Conservation (phyloP, 2,888 invertebrate genomes). For the Silvanus unidentatus region DNA sequence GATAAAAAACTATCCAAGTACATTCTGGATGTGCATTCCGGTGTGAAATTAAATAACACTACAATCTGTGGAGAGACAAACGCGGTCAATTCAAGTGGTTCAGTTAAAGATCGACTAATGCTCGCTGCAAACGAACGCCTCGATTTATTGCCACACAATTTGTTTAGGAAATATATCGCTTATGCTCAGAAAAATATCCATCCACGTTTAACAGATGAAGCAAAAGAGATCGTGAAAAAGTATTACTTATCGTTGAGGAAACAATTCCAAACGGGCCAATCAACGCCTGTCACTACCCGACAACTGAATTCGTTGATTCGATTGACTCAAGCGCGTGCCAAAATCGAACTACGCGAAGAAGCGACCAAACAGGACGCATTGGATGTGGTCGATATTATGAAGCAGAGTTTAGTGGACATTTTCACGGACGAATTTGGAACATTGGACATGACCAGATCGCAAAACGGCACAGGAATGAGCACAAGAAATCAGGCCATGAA, state of each 20-base stretch:
- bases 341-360: constrained; percentile 75
- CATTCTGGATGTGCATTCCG: constrained; percentile 71
- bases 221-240: constrained; percentile 63
- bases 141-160: constrained; percentile 66
- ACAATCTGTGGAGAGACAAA: neutral
- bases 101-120: constrained; percentile 56
- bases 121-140: constrained; percentile 55
- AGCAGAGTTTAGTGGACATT: constrained; percentile 71
- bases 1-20: constrained; percentile 76
- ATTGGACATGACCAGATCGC: constrained; percentile 59
- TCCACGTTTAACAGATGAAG: constrained; percentile 68
- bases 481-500: constrained; percentile 65
- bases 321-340: constrained; percentile 82
- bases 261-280: constrained; percentile 58
- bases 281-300: constrained; percentile 78
- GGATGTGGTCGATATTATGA: constrained; percentile 81
- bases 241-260: constrained; percentile 77
- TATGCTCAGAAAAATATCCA: constrained; percentile 85
- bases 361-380: constrained; percentile 75
- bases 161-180: constrained; percentile 85
- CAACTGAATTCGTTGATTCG: constrained; percentile 86
- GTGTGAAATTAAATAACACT: constrained; percentile 26
- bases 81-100: neutral
- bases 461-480: constrained; percentile 69
- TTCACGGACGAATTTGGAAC: constrained; percentile 66